Base-by-base conservation (phyloP, 2,113 vertebrate species). In the Pampusana beccarii region DNA sequence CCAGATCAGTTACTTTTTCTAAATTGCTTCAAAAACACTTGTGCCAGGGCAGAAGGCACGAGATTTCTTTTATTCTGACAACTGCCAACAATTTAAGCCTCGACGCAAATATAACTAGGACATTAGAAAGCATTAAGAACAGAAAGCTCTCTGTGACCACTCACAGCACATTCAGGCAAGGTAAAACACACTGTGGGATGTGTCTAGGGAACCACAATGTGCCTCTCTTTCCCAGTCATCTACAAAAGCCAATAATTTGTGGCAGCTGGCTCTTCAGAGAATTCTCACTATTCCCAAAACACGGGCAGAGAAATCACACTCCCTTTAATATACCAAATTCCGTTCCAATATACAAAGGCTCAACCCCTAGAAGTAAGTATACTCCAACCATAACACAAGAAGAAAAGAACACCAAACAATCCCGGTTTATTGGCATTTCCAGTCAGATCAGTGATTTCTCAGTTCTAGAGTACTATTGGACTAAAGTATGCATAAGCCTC, bases 41-140 rank as follows among this genome's bases (percentile, higher is more conserved):
- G 25, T 91, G 72, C 69, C 80, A 95, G 71, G 93, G 71, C 79
- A 94, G 75, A 86, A 94, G 91, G 72, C n/a, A 80, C 4, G 11
- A 83, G 40, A 82, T 56, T 74, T 64, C 46, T 82, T 56, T 74
- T 67, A 40, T 82, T 57, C 74, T 80, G 70, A 69, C 40, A 83
- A 57, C 8, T 66, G 62, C 50, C 94, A 95, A 38, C 46, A 83
- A 40, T 9, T 29, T 13, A 54, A 80, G 31, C 21, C 58, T 62
- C 50, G 69, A 48, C 40, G 36, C 71, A 93, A 66, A 40, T 50
- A 16, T 3, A 80, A 50, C 21, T 40, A 72, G 66, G 44, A 57
- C 0, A 8, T 11, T 6, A 80, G 57, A 85, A 69, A 88, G 54
- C 36, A 91, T 6, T 1, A 15, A 62, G 51, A 74, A 38, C 1